A percentile compares a stretch with the other conserved stretches of the same genome.
These are phyloP conservation scores for Melanocharis versteri DNA, from an alignment of 2,113 vertebrate species.

Conservation along the genomic window DNA sequence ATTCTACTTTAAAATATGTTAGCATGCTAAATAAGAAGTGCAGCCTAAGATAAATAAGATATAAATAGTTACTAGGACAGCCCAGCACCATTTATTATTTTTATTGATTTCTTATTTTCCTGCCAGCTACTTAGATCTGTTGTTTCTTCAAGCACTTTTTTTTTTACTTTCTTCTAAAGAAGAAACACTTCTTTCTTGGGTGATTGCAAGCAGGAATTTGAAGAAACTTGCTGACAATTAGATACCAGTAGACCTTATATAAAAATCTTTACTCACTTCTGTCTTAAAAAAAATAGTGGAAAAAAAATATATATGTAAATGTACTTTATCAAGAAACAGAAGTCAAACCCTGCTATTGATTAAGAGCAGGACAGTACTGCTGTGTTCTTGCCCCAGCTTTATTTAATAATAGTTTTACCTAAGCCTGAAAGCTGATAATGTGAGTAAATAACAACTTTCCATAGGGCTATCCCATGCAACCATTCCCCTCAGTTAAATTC, in stretches of 20 bases:
- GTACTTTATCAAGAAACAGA: neutral
- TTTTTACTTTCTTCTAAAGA: neutral
- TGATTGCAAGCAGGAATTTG: conserved; percentile 25
- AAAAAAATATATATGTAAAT: neutral
- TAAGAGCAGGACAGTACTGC: neutral
- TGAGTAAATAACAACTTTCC: neutral
- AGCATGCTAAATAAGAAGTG: neutral
- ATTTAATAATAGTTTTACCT: neutral
- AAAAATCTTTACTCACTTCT: neutral
- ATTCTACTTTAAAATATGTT: conserved; percentile 44
- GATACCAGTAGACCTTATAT: neutral
- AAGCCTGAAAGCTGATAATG: neutral
- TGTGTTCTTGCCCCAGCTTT: neutral
- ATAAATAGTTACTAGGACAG: conserved; percentile 48
- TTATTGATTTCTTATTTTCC: neutral
- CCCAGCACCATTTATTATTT: conserved; percentile 15
- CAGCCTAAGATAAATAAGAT: conserved; percentile 15
- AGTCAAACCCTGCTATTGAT: neutral
- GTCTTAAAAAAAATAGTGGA: neutral
- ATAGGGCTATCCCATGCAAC: neutral
- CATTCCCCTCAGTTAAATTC: neutral
- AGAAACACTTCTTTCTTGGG: neutral
- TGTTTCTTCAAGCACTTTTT: conserved; percentile 41
- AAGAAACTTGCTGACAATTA: conserved; percentile 11
- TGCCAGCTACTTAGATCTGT: neutral